A percentile compares a stretch with the other conserved stretches of the same genome.
Evolutionary conservation across 1,140 invertebrate genomes (phyloP).

Genomic region (Trichogramma pretiosum): DNA sequence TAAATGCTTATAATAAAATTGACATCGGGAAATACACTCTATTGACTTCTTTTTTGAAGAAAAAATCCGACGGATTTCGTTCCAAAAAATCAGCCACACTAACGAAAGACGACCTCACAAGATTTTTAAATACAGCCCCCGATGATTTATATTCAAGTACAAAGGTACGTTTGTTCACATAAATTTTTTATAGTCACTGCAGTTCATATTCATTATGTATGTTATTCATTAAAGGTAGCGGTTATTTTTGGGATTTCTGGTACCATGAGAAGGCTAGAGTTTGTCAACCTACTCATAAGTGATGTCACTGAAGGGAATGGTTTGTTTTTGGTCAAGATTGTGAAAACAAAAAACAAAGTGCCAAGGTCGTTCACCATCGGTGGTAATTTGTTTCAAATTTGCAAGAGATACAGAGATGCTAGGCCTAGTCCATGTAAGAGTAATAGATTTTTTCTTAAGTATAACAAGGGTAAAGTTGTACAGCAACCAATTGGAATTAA

Average conservation of each 20-base stretch:
- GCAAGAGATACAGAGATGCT: neutral
- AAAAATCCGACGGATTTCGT: neutral
- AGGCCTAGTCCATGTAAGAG: neutral
- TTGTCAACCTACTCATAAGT: slow-evolving; percentile 7
- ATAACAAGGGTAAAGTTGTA: neutral
- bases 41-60: slow-evolving; percentile 1
- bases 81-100: neutral
- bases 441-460: slow-evolving; percentile 2
- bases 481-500: slow-evolving; percentile 26
- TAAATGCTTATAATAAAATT: neutral
- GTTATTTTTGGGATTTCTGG: slow-evolving; percentile 19
- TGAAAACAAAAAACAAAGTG: slow-evolving; percentile 10
- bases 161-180: slow-evolving; percentile 5
- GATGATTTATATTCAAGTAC: neutral
- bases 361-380: slow-evolving; percentile 7
- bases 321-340: slow-evolving; percentile 9
- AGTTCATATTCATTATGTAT: neutral
- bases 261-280: slow-evolving; percentile 9
- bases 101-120: neutral
- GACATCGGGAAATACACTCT: slow-evolving; percentile 8
- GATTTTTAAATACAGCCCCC: slow-evolving; percentile 2
- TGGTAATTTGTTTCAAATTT: slow-evolving; percentile 5
- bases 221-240: slow-evolving; percentile 8
- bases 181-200: neutral
- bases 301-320: slow-evolving; percentile 9